Percentiles rank a stretch among this genome's conserved stretches.
These are phyloP conservation scores for Abrostola triplasia DNA, from an alignment of 2,888 invertebrate genomes.

Conservation along the genomic window DNA sequence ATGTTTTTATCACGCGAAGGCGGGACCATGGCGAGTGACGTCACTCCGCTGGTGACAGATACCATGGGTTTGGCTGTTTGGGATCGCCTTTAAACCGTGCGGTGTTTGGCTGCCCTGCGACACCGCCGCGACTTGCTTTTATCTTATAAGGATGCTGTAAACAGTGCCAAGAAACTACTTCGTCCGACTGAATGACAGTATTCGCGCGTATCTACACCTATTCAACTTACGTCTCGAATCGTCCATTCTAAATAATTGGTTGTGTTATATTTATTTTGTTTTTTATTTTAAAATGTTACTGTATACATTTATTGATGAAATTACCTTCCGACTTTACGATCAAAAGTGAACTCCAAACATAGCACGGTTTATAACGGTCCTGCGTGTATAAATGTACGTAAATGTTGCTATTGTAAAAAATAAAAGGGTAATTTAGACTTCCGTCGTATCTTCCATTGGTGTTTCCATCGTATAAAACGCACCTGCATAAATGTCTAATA, in stretches of 20 bases:
- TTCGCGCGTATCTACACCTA: too few species aligned
- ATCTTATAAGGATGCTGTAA: not conserved
- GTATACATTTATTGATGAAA: not conserved
- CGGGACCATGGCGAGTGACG: constrained; percentile 34
- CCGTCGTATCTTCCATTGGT: constrained; percentile 52
- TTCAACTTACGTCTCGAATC: too few species aligned
- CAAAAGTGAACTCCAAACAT: constrained; percentile 3
- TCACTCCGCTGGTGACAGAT: constrained; percentile 20
- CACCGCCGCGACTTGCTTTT: constrained; percentile 8
- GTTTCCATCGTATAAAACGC: constrained; percentile 28
- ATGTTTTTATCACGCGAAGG: constrained; percentile 19
- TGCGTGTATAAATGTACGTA: constrained; percentile 36
- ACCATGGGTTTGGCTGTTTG: constrained; percentile 20
- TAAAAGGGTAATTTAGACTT: constrained; percentile 52
- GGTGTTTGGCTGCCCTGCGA: not conserved
- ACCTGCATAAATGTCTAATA: constrained; percentile 17
- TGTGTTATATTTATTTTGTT: too few species aligned
- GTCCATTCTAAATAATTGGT: too few species aligned
- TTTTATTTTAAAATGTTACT: not conserved
- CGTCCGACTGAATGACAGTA: too few species aligned
- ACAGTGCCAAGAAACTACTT: too few species aligned
- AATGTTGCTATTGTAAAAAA: constrained; percentile 50
- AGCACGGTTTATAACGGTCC: constrained; percentile 34
- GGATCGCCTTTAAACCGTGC: constrained; percentile 19
- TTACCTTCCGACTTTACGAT: constrained; percentile 9